A percentile compares a stretch with the other conserved stretches of the same genome.
These are phyloP conservation scores for Pomatostomus ruficeps DNA, from an alignment of 2,113 vertebrate species.

Conservation along the genomic window DNA sequence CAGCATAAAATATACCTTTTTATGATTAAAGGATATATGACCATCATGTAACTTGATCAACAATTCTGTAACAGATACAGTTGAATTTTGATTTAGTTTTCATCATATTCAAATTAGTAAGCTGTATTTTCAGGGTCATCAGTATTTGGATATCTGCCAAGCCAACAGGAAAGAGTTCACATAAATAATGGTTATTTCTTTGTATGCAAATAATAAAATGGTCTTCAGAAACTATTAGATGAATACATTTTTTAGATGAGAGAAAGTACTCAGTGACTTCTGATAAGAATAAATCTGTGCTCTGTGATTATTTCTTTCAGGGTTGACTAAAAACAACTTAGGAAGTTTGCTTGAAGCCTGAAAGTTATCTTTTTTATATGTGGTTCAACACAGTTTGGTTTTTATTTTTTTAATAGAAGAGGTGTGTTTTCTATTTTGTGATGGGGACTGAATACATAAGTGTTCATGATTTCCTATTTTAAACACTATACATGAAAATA, in stretches of 20 bases:
- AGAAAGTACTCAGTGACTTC: neutral
- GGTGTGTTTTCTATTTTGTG: fast-evolving
- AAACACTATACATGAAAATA: neutral
- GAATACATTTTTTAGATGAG: neutral
- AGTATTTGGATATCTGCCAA: neutral
- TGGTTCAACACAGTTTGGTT: neutral
- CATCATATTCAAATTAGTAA: neutral
- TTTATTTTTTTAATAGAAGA: neutral
- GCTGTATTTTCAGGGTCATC: neutral
- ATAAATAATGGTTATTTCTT: neutral
- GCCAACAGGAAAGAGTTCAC: neutral
- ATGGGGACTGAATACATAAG: neutral
- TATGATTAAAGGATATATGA: neutral
- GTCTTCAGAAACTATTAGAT: neutral
- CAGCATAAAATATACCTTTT: neutral
- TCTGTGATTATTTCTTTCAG: neutral
- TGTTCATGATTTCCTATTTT: neutral
- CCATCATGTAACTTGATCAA: neutral
- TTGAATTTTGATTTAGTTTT: neutral
- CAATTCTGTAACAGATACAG: neutral
- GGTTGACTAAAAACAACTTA: neutral
- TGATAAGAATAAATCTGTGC: neutral
- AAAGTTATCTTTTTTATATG: neutral
- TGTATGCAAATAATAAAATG: neutral
- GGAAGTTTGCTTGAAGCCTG: neutral